These are phyloP conservation scores for Petrophora chlorosata DNA, from an alignment of 2,888 invertebrate genomes.

Conservation along the genomic window DNA sequence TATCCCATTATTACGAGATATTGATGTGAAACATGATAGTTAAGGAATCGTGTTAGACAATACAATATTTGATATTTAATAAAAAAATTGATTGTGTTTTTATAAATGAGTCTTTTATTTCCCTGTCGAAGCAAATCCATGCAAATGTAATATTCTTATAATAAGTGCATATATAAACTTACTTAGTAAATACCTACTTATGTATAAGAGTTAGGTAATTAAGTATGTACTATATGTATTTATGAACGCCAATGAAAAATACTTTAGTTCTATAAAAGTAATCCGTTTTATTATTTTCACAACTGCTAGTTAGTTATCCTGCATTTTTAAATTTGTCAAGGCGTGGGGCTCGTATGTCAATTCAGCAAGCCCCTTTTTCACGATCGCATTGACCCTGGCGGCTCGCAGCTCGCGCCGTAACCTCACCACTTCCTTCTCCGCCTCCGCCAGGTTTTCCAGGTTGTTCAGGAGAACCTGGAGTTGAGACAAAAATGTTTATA, in stretches of 20 bases:
- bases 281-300: no score
- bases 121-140: neutral
- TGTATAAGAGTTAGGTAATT: no score
- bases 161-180: no score
- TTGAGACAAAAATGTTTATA: no score
- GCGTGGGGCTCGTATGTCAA: conserved; percentile 59
- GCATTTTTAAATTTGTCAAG: conserved; percentile 43
- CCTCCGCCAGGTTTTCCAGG: conserved; percentile 68
- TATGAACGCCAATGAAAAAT: no score
- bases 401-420: conserved; percentile 65
- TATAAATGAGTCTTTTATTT: conserved; percentile 61
- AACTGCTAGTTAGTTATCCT: conserved; percentile 21
- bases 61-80: conserved; percentile 84
- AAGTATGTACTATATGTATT: no score
- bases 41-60: conserved; percentile 84
- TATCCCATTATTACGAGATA: conserved; percentile 67
- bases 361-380: conserved; percentile 67
- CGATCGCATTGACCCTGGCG: conserved; percentile 66
- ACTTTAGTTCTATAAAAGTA: no score
- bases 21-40: conserved; percentile 82
- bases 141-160: no score
- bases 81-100: conserved; percentile 83
- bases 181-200: no score
- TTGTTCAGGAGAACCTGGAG: conserved; percentile 70
- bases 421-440: conserved; percentile 63